Evolutionary conservation across 2,797 vertebrate species (phyloP).

Genomic region (Neosilurus hyrtlii): DNA sequence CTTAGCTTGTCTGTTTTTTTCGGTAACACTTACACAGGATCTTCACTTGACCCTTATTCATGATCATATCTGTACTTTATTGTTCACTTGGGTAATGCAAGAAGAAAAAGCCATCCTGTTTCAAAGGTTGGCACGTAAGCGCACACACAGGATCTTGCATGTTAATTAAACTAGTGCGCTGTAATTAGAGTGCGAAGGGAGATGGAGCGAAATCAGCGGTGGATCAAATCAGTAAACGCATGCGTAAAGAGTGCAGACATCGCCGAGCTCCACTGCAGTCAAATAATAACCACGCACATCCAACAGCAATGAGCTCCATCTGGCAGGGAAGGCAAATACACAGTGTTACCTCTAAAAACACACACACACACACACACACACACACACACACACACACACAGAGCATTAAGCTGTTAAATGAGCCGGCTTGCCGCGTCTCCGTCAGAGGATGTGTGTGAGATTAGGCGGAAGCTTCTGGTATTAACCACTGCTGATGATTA

Average conservation of each 20-base stretch:
- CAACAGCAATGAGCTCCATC: constrained; percentile 35
- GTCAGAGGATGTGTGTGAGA: constrained; percentile 71
- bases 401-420: constrained; percentile 63
- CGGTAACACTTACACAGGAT: neutral
- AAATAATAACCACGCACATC: constrained; percentile 31
- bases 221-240: neutral
- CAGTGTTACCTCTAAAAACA: neutral
- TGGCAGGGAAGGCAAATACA: constrained; percentile 21
- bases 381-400: constrained; percentile 13
- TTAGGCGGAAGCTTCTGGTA: constrained; percentile 63
- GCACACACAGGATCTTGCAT: constrained; percentile 8
- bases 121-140: neutral
- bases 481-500: constrained; percentile 68
- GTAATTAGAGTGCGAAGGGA: constrained; percentile 42
- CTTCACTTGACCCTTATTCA: neutral
- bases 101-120: neutral
- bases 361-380: constrained; percentile 13
- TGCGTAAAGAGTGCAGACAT: neutral
- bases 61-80: neutral
- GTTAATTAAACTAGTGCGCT: constrained; percentile 48
- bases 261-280: neutral
- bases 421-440: constrained; percentile 68
- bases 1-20: neutral
- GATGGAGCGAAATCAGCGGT: neutral
- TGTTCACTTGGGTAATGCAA: neutral